A percentile compares a stretch with the other conserved stretches of the same genome.
These are phyloP conservation scores for Anhinga anhinga DNA, from an alignment of 2,113 vertebrate genomes.

Conservation along the genomic window DNA sequence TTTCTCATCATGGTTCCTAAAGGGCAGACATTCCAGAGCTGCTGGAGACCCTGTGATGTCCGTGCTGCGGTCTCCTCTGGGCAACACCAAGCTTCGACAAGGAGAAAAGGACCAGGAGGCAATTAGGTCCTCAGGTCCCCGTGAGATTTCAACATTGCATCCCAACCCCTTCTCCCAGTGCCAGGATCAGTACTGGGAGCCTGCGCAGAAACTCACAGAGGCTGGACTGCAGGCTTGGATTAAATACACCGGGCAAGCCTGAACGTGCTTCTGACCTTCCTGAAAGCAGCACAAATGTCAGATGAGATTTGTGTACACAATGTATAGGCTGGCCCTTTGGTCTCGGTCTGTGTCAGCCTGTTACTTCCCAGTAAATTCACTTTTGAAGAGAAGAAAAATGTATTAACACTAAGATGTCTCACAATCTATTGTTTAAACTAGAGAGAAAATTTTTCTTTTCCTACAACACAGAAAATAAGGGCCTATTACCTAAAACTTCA, in stretches of 20 bases:
- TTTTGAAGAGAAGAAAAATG: not conserved
- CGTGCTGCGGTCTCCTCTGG: rapidly evolving
- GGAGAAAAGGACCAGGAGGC: not conserved
- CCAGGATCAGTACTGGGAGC: not conserved
- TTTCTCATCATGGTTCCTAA: not conserved
- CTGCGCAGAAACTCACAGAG: not conserved
- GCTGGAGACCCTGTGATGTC: not conserved
- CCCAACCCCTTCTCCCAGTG: not conserved
- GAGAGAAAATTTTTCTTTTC: not conserved
- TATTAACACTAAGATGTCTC: not conserved
- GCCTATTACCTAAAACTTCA: not conserved
- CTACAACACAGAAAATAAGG: not conserved
- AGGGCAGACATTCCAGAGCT: not conserved
- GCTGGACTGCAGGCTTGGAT: not conserved
- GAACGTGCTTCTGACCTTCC: not conserved
- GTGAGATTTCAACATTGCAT: not conserved
- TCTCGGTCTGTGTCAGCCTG: not conserved
- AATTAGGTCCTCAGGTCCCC: not conserved
- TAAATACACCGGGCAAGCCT: not conserved
- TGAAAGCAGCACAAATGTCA: not conserved
- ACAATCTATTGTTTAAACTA: not conserved
- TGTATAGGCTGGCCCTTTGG: not conserved
- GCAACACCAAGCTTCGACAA: not conserved
- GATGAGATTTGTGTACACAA: too few relatives aligned
- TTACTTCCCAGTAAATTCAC: not conserved